A percentile compares a stretch with the other conserved stretches of the same genome.
phyloP scores from a whole-genome alignment of 2,888 invertebrate species.

The Machimus atricapillus region DNA sequence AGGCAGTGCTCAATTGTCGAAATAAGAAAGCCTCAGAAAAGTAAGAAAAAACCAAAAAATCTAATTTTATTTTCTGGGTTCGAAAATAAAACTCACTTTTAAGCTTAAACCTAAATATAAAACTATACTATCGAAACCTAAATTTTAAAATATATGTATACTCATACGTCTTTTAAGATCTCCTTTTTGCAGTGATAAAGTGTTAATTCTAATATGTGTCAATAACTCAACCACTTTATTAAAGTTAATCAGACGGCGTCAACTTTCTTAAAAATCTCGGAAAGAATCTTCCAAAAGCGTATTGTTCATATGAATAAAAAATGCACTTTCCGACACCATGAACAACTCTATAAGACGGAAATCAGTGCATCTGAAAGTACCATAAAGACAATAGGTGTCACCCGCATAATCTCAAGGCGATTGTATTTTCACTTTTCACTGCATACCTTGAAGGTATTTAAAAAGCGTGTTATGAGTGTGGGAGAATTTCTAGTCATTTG shows the following conservation, averaged over 20 bases:
- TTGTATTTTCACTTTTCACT: constrained; percentile 40
- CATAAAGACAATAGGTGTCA: constrained; percentile 23
- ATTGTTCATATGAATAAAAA: background rate
- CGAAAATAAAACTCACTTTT: too few relatives aligned
- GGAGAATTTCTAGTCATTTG: constrained; percentile 42
- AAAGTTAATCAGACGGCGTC: background rate
- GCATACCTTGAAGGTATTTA: constrained; percentile 1
- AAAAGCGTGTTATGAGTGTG: constrained; percentile 48
- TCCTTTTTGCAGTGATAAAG: too few relatives aligned
- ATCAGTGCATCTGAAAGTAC: constrained; percentile 33
- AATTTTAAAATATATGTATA: too few relatives aligned
- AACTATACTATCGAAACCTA: background rate
- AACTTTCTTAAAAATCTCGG: background rate
- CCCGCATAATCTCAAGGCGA: constrained; percentile 2
- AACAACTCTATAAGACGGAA: constrained; percentile 22
- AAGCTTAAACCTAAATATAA: background rate
- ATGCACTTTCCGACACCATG: background rate
- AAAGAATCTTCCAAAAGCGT: background rate
- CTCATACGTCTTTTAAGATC: too few relatives aligned
- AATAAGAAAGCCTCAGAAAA: too few relatives aligned
- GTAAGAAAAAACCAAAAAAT: too few relatives aligned
- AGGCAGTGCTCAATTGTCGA: too few relatives aligned
- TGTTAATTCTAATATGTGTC: background rate
- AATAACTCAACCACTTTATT: background rate
- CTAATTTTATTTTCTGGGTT: too few relatives aligned